Evolutionary conservation across 1,140 invertebrate genomes (phyloP).

Genomic region (Drosophila lowei): DNA sequence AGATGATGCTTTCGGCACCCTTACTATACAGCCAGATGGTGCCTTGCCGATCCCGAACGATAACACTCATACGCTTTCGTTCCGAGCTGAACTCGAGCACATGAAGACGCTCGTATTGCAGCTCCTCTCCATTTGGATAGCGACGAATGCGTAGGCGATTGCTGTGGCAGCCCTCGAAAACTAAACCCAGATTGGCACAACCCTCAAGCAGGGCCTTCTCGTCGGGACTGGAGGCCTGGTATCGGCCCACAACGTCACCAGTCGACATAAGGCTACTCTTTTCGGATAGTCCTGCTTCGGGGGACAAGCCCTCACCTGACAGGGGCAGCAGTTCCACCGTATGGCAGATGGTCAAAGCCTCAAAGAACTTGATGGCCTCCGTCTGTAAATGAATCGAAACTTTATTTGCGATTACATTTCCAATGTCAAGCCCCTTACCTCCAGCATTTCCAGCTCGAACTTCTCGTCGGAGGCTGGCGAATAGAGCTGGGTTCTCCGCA

Average conservation of each 20-base stretch:
- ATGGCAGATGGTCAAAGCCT: slow-evolving; percentile 90
- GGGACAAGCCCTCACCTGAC: not conserved
- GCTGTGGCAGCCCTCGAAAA: slow-evolving; percentile 85
- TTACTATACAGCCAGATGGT: slow-evolving; percentile 89
- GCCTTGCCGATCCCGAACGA: slow-evolving; percentile 90
- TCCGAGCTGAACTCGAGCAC: slow-evolving; percentile 98
- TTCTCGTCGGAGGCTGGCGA: slow-evolving; percentile 65
- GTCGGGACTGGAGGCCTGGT: slow-evolving; percentile 91
- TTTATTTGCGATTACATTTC: not conserved
- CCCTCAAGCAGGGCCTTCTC: slow-evolving; percentile 93
- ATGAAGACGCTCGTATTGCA: slow-evolving; percentile 93
- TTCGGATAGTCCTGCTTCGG: slow-evolving; percentile 16
- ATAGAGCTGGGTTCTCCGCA: slow-evolving; percentile 75
- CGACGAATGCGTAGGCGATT: slow-evolving; percentile 39
- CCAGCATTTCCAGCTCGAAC: slow-evolving; percentile 79
- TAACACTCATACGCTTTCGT: slow-evolving; percentile 96
- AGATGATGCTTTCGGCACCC: slow-evolving; percentile 90
- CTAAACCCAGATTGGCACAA: slow-evolving; percentile 87
- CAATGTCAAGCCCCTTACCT: slow-evolving; percentile 53
- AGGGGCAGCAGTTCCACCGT: slow-evolving; percentile 87
- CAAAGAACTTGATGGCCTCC: slow-evolving; percentile 85
- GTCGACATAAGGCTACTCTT: slow-evolving; percentile 24
- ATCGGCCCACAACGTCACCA: slow-evolving; percentile 38
- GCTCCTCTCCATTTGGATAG: slow-evolving; percentile 49
- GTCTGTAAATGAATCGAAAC: slow-evolving; percentile 13